Evolutionary conservation across 2,113 vertebrate genomes (phyloP).

Genomic region (Meleagris gallopavo): DNA sequence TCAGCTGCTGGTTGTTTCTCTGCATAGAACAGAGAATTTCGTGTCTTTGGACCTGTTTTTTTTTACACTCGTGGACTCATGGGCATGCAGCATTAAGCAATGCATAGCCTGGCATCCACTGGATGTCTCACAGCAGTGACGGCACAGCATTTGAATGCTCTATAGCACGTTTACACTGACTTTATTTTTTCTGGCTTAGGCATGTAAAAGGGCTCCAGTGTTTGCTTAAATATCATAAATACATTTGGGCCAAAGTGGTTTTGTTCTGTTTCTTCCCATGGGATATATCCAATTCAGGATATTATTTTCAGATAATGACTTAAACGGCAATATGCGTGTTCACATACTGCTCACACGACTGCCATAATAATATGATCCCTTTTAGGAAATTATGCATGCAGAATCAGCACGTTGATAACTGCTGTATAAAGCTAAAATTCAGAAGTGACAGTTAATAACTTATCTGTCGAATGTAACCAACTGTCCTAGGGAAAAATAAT

Average conservation of each 20-base stretch:
- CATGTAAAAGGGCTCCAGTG: background rate
- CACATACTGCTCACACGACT: background rate
- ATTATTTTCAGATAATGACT: constrained; percentile 50
- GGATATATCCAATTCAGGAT: background rate
- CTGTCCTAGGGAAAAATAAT: constrained; percentile 31
- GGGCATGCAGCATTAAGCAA: background rate
- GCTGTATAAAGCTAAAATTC: constrained; percentile 11
- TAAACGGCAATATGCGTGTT: background rate
- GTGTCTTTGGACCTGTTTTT: background rate
- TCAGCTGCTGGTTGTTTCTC: background rate
- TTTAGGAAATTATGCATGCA: constrained; percentile 43
- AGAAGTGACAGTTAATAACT: constrained; percentile 53
- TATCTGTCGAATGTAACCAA: background rate
- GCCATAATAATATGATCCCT: constrained; percentile 13
- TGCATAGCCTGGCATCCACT: rapidly evolving
- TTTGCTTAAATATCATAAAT: constrained; percentile 1
- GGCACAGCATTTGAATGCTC: background rate
- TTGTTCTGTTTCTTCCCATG: constrained; percentile 21
- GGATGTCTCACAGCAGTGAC: background rate
- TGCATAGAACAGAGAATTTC: background rate
- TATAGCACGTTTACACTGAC: background rate
- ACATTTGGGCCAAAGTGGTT: background rate
- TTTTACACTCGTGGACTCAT: background rate
- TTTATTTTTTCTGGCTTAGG: background rate
- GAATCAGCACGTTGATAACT: background rate